These are phyloP conservation scores for Calameuta pallipes DNA, from an alignment of 2,888 invertebrate genomes.

Conservation along the genomic window DNA sequence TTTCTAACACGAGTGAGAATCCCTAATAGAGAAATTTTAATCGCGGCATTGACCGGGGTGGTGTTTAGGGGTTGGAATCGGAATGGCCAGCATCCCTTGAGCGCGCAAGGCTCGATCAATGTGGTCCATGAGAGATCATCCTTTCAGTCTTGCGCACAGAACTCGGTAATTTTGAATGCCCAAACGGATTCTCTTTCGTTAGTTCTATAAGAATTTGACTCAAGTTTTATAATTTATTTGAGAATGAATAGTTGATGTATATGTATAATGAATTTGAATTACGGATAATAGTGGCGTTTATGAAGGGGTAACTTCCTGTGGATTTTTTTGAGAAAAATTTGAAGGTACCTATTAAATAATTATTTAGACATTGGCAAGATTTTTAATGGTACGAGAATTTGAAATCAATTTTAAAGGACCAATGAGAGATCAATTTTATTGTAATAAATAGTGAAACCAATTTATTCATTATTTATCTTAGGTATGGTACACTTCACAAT, in stretches of 20 bases:
- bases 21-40: constrained; percentile 44
- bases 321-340: neutral
- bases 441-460: constrained; percentile 52
- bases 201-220: neutral
- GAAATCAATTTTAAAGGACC: neutral
- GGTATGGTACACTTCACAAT: constrained; percentile 33
- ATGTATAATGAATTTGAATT: neutral
- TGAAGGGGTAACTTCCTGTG: neutral
- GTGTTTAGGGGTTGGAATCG: constrained; percentile 48
- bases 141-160: constrained; percentile 41
- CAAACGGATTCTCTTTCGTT: neutral
- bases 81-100: constrained; percentile 48
- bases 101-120: constrained; percentile 58
- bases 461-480: constrained; percentile 39
- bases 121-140: constrained; percentile 40
- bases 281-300: neutral
- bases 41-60: constrained; percentile 52
- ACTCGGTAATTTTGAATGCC: neutral
- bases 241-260: no score
- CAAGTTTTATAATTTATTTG: neutral
- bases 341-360: neutral
- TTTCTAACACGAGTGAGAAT: constrained; percentile 39
- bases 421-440: constrained; percentile 13
- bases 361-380: neutral
- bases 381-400: neutral